Conservation (phyloP, 2,113 vertebrate genomes). For the Colistium nudipinnis region DNA sequence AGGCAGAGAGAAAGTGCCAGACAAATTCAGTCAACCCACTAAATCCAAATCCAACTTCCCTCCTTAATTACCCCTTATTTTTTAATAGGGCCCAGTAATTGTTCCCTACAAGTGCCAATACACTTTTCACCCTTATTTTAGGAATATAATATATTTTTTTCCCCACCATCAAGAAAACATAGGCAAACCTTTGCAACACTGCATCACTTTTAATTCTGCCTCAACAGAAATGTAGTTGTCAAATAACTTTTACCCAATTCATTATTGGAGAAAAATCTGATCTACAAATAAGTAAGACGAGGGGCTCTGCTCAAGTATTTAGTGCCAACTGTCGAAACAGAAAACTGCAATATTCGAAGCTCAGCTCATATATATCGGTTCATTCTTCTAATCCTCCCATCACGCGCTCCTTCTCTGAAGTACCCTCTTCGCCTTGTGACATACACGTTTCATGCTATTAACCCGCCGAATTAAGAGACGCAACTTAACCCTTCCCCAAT, state of each 20-base stretch:
- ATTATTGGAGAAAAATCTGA: background rate
- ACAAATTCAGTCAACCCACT: constrained; percentile 2
- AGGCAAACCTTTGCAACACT: background rate
- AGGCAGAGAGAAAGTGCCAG: constrained; percentile 19
- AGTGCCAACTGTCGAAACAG: background rate
- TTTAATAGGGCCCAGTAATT: background rate
- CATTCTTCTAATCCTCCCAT: background rate
- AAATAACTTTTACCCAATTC: background rate
- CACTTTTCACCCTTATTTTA: too few relatives aligned
- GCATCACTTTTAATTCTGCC: background rate
- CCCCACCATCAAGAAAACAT: too few relatives aligned
- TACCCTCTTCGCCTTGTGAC: background rate
- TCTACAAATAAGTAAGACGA: background rate
- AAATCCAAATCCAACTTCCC: background rate
- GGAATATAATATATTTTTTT: too few relatives aligned
- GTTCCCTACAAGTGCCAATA: background rate
- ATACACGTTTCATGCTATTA: constrained; percentile 1
- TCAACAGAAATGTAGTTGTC: background rate
- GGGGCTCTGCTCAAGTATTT: background rate
- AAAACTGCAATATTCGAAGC: background rate
- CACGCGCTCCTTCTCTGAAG: background rate
- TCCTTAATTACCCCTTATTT: background rate
- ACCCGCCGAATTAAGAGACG: constrained; percentile 38
- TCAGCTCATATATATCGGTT: background rate
- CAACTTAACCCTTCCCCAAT: constrained; percentile 29